phyloP scores from a whole-genome alignment of 2,797 vertebrate species.

The Melanotaenia pygmaea region DNA sequence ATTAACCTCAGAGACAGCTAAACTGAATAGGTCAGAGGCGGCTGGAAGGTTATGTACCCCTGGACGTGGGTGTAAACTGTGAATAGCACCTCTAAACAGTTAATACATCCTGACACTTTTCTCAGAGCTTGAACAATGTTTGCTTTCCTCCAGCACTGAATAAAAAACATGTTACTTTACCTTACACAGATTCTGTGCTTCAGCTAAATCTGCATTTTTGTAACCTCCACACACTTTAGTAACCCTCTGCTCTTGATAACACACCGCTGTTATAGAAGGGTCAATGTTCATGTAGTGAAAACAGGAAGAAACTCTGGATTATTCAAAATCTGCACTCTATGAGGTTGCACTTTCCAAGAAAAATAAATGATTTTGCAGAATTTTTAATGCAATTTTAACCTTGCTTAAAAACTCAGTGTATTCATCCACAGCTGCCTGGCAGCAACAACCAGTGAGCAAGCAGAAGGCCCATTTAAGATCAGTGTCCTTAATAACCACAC shows the following conservation, averaged over 20 bases:
- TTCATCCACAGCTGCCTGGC: slow-evolving; percentile 62
- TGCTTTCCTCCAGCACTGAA: slow-evolving; percentile 44
- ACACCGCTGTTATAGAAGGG: not conserved
- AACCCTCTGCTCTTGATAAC: not conserved
- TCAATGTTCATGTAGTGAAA: not conserved
- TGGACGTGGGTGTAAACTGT: slow-evolving; percentile 66
- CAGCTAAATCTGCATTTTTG: slow-evolving; percentile 28
- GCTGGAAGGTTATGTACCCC: slow-evolving; percentile 73
- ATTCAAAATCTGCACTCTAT: too few species aligned
- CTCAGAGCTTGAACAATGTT: slow-evolving; percentile 46
- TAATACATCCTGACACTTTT: slow-evolving; percentile 73
- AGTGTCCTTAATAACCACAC: slow-evolving; percentile 82
- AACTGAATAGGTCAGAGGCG: slow-evolving; percentile 82
- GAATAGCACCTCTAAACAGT: slow-evolving; percentile 64
- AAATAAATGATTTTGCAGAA: not conserved
- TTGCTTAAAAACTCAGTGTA: slow-evolving; percentile 48
- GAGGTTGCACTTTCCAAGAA: not conserved
- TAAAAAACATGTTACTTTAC: slow-evolving; percentile 54
- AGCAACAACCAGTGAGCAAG: slow-evolving; percentile 74
- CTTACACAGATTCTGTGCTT: slow-evolving; percentile 30
- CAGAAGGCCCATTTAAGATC: slow-evolving; percentile 82
- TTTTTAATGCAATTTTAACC: slow-evolving; percentile 21
- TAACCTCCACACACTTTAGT: slow-evolving; percentile 18
- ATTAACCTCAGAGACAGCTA: slow-evolving; percentile 83
- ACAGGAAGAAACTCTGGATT: not conserved